Evolutionary conservation across 2,797 vertebrate genomes (phyloP).

Genomic region (Megaceryle alcyon): DNA sequence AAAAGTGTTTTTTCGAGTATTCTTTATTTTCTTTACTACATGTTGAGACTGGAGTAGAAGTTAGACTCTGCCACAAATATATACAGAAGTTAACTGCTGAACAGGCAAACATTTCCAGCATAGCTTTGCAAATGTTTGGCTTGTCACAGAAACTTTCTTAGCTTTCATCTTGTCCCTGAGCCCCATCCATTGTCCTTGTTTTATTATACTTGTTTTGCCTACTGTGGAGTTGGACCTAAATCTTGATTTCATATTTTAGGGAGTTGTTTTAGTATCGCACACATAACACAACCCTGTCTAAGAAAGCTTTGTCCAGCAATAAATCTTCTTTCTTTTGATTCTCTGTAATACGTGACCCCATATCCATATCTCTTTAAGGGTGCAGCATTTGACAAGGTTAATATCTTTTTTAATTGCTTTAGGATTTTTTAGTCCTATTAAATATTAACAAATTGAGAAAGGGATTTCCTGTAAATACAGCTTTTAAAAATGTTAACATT

Average conservation of each 20-base stretch:
- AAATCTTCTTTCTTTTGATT: background rate
- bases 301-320: background rate
- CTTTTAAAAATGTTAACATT: background rate
- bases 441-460: background rate
- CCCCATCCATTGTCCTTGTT: accelerated
- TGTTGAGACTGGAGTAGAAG: background rate
- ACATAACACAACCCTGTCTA: background rate
- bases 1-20: background rate
- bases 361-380: background rate
- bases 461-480: background rate
- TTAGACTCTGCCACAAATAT: background rate
- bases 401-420: background rate
- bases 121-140: background rate
- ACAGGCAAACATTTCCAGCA: background rate
- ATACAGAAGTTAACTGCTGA: background rate
- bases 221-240: background rate
- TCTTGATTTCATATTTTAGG: background rate
- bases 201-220: background rate
- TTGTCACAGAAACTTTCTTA: background rate
- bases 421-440: background rate
- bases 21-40: background rate
- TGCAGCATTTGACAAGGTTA: background rate
- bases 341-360: background rate
- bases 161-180: background rate
- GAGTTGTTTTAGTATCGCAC: background rate